phyloP scores from a whole-genome alignment of 2,797 vertebrate genomes.

The Argyrosomus regius region DNA sequence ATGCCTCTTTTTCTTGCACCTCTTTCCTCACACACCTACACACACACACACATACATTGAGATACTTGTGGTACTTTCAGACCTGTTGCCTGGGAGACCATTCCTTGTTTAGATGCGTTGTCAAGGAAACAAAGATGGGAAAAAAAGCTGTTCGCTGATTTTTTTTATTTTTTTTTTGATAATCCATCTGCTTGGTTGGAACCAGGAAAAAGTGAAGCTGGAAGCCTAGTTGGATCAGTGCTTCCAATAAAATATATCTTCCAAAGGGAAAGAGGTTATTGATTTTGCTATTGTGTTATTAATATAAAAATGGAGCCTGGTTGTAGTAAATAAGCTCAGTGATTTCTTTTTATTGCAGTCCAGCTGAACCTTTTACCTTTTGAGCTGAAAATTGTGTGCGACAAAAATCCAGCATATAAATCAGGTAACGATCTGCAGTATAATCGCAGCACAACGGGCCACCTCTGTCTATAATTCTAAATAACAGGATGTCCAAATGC shows the following conservation, averaged over 20 bases:
- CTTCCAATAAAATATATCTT: conserved; percentile 69
- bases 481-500: conserved; percentile 74
- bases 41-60: conserved; percentile 45
- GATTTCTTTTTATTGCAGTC: conserved; percentile 68
- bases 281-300: conserved; percentile 77
- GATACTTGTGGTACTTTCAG: conserved; percentile 75
- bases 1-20: conserved; percentile 51
- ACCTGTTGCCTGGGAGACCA: conserved; percentile 87
- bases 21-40: conserved; percentile 36
- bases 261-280: conserved; percentile 64
- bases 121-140: conserved; percentile 86
- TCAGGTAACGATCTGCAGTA: conserved; percentile 63
- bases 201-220: conserved; percentile 67
- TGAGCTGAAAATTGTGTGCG: conserved; percentile 59
- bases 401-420: conserved; percentile 62
- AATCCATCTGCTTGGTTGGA: conserved; percentile 84
- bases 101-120: conserved; percentile 88
- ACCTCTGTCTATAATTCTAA: conserved; percentile 59
- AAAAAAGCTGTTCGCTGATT: conserved; percentile 77
- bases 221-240: conserved; percentile 61
- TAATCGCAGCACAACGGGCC: conserved; percentile 61
- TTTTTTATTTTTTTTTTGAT: conserved; percentile 82
- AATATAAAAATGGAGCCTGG: conserved; percentile 70
- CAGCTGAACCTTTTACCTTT: conserved; percentile 59
- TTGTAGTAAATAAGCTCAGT: conserved; percentile 69